Conservation (phyloP, 2,888 invertebrate species). For the Sinopyrophorus schimmeli region DNA sequence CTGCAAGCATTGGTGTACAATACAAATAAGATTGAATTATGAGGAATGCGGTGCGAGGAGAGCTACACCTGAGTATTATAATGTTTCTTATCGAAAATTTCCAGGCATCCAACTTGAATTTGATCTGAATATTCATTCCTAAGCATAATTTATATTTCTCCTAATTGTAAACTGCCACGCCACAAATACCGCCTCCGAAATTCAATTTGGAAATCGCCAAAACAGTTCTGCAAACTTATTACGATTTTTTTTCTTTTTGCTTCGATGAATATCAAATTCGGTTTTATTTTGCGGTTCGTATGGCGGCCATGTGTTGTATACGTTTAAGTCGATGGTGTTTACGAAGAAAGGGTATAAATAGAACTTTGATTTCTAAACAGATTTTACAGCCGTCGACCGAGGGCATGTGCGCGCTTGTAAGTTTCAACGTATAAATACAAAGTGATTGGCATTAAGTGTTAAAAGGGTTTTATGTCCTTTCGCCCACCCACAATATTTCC, state of each 20-base stretch:
- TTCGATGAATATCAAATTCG: slow-evolving; percentile 2
- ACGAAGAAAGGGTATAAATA: slow-evolving; percentile 31
- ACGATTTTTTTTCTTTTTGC: slow-evolving; percentile 2
- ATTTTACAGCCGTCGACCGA: slow-evolving; percentile 31
- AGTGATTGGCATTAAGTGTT: slow-evolving; percentile 34
- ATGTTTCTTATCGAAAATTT: slow-evolving; percentile 35
- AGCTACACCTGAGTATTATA: slow-evolving; percentile 33
- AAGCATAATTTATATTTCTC: slow-evolving; percentile 37
- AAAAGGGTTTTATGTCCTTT: slow-evolving; percentile 28
- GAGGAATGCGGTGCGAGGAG: slow-evolving; percentile 27
- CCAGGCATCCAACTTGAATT: slow-evolving; percentile 34
- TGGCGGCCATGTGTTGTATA: slow-evolving; percentile 23
- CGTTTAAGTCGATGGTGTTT: slow-evolving; percentile 26
- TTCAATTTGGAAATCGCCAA: slow-evolving; percentile 6
- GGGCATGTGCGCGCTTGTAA: slow-evolving; percentile 29
- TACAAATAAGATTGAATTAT: slow-evolving; percentile 32
- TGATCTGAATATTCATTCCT: slow-evolving; percentile 38
- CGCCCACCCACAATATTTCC: slow-evolving; percentile 26
- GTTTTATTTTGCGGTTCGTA: slow-evolving; percentile 7
- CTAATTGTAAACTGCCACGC: slow-evolving; percentile 26
- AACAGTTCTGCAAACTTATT: no score
- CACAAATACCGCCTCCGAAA: slow-evolving; percentile 17
- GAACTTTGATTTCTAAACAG: slow-evolving; percentile 36
- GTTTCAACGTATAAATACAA: slow-evolving; percentile 26
- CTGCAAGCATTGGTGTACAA: slow-evolving; percentile 13